Base-by-base conservation (phyloP, 2,888 invertebrate genomes). In the Mimumesa dahlbomi region DNA sequence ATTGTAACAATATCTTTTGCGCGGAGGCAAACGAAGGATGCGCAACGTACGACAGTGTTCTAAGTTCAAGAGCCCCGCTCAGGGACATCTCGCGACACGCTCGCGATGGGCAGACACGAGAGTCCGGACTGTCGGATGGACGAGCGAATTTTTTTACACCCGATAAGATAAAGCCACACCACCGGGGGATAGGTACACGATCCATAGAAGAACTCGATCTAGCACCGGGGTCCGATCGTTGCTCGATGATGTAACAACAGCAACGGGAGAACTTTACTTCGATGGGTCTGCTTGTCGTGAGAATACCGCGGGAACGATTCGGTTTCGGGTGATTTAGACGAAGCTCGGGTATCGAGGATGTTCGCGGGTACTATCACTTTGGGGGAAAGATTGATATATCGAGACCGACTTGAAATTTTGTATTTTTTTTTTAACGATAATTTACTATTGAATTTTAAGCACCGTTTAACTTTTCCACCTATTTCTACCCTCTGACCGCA, bases 41-140 rank as follows among this genome's bases (percentile, higher is more conserved):
- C 75, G 75, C 81, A 64, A 64, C 67, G 70, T 43, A 45, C 63
- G 53, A 65, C 63, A 61, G 45, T 22, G 45, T 68, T n/a, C n/a
- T 80, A 88, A 88, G 89, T 89, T 89, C 89, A 89, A 88, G 89
- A 89, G 88, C 87, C 89, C 81, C 82, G 82, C 81, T 88, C 88
- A 89, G 88, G 89, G 88, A 87, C 81, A 68, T 58, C 66, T 66
- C 73, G 75, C 58, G 57, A 38, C 56, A 53, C 63, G 40, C 61
- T 66, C 65, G 63, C 57, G 58, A 53, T 65, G 34, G 34, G n/a
- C 7, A 7, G 36, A 36, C 62, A 57, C 36, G 50, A 48, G 61
- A 69, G 57, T 81, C 65, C 71, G 63, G 74, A 74, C 63, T 65
- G 77, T 71, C 77, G 63, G 66, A 71, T 58, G 73, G 78, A 82